Conservation (phyloP, 2,797 vertebrate species). For the Galagoides demidoff region DNA sequence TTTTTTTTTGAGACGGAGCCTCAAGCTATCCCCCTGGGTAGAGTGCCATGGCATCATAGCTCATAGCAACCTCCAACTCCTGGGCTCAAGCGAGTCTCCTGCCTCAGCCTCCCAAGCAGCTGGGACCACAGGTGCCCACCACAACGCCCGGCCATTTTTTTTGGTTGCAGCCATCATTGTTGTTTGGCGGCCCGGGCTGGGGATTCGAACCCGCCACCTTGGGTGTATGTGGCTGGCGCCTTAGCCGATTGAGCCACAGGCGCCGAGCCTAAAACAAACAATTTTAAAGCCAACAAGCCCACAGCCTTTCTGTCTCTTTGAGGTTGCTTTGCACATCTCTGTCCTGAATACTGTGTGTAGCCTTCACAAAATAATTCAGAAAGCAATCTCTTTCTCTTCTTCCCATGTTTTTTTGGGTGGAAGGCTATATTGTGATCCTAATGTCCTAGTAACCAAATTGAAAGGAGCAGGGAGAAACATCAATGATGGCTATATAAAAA, state of each 20-base stretch:
- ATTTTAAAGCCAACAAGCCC: background rate
- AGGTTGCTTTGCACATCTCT: background rate
- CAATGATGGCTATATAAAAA: background rate
- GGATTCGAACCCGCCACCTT: too few species aligned
- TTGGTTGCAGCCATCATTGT: too few species aligned
- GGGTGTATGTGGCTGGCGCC: too few species aligned
- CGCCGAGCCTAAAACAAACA: background rate
- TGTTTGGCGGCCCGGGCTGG: too few species aligned
- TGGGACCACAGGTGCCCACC: background rate
- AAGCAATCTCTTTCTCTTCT: background rate
- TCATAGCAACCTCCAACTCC: background rate
- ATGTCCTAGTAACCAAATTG: background rate
- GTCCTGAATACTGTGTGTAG: background rate
- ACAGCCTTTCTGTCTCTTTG: background rate
- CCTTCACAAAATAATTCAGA: conserved; percentile 8
- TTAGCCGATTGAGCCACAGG: too few species aligned
- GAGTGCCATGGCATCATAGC: too few species aligned
- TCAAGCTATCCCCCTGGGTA: too few species aligned
- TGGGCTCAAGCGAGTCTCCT: background rate
- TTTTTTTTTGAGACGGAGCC: too few species aligned
- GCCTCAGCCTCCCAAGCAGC: background rate
- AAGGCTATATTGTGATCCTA: background rate
- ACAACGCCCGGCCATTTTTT: background rate
- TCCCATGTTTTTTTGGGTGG: background rate
- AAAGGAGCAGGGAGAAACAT: background rate